Percentiles rank a stretch among this genome's conserved stretches.
phyloP scores from a whole-genome alignment of 2,113 vertebrate genomes.

The Nibea albiflora region DNA sequence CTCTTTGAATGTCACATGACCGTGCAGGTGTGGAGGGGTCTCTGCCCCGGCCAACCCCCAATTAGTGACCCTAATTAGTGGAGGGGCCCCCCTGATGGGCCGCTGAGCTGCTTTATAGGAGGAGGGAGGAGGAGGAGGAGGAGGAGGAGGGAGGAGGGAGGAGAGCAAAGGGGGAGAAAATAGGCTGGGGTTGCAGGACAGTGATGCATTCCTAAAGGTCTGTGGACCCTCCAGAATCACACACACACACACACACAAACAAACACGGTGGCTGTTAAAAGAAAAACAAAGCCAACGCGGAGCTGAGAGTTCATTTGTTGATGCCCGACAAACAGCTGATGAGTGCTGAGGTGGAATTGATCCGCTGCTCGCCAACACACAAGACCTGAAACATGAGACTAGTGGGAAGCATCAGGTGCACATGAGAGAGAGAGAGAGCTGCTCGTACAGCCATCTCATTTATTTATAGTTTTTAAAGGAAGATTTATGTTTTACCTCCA shows the following conservation, averaged over 20 bases:
- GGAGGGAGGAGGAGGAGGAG: conserved; percentile 38
- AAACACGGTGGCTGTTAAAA: conserved; percentile 45
- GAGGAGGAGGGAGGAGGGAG: conserved; percentile 37
- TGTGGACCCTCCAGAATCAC: conserved; percentile 47
- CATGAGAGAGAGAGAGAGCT: not conserved
- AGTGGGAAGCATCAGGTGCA: conserved; percentile 6
- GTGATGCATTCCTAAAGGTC: conserved; percentile 74
- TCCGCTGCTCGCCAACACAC: conserved; percentile 18
- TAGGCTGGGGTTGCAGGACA: conserved; percentile 52
- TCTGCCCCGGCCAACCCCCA: conserved; percentile 79
- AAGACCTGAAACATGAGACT: not conserved
- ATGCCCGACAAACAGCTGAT: conserved; percentile 61
- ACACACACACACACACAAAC: conserved; percentile 26
- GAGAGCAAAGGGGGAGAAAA: conserved; percentile 6
- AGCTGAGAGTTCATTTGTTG: conserved; percentile 54
- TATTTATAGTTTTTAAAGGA: not conserved
- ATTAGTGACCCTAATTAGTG: conserved; percentile 88
- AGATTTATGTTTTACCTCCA: too few relatives aligned
- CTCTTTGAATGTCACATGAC: conserved; percentile 86
- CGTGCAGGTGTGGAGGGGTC: conserved; percentile 87
- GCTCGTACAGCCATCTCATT: too few relatives aligned
- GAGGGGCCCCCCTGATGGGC: conserved; percentile 82
- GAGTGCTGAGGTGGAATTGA: conserved; percentile 59
- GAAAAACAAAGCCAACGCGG: conserved; percentile 42
- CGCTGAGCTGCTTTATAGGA: conserved; percentile 78